Conservation (phyloP, 2,113 vertebrate species). For the Crocuta crocuta region DNA sequence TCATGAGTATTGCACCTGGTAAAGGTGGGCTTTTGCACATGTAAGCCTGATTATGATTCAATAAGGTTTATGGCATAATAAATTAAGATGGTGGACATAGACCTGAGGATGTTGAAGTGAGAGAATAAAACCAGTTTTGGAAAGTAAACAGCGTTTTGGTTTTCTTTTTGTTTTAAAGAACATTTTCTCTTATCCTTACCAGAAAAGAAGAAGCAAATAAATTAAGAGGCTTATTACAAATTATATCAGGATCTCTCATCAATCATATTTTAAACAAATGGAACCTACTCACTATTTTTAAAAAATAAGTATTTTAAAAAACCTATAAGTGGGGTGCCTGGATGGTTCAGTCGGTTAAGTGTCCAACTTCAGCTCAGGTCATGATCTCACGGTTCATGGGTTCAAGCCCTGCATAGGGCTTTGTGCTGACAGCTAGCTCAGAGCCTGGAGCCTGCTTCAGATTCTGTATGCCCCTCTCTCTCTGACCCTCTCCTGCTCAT, state of each 20-base stretch:
- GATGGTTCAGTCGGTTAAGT: background rate
- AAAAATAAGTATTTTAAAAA: background rate
- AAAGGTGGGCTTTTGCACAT: background rate
- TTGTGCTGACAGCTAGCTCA: too few species aligned
- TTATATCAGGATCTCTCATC: background rate
- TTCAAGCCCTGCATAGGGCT: too few species aligned
- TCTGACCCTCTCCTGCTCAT: too few species aligned
- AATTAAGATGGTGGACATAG: background rate
- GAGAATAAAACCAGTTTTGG: background rate
- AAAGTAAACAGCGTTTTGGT: background rate
- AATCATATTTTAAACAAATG: slow-evolving; percentile 2
- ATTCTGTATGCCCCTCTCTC: too few species aligned
- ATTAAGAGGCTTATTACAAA: background rate
- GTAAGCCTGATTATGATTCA: background rate
- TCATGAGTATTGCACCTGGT: background rate
- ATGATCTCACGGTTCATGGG: too few species aligned
- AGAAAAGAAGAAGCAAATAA: background rate
- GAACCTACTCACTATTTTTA: background rate
- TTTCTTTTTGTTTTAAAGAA: background rate
- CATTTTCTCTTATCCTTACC: background rate
- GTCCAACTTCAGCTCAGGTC: too few species aligned
- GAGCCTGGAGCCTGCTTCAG: too few species aligned
- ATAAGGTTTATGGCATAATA: background rate
- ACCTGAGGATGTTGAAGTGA: background rate
- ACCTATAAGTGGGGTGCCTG: too few species aligned